phyloP scores from a whole-genome alignment of 2,888 invertebrate genomes.

The Eristalis arbustorum region DNA sequence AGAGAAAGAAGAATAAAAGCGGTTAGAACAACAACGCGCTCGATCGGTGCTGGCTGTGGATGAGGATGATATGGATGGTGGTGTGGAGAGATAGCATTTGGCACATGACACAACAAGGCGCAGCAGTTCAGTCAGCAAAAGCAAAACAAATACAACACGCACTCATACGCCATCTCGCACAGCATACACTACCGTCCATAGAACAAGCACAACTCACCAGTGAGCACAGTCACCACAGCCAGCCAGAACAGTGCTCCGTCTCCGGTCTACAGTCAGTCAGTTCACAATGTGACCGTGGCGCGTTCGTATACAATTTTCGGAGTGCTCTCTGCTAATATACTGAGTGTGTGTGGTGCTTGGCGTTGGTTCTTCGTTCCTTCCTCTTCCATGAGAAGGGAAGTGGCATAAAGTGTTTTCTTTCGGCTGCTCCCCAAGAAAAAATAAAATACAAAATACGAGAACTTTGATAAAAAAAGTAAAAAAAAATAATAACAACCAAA shows the following conservation, averaged over 20 bases:
- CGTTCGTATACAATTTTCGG: constrained; percentile 45
- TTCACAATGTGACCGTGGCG: constrained; percentile 65
- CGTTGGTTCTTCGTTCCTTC: not conserved
- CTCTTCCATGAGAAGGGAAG: not conserved
- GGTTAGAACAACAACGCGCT: constrained; percentile 55
- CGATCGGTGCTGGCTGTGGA: constrained; percentile 47
- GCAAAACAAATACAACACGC: constrained; percentile 62
- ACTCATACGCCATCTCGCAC: constrained; percentile 30
- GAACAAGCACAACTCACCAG: not conserved
- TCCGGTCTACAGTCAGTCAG: constrained; percentile 49
- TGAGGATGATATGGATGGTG: not conserved
- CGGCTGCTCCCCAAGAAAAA: not conserved
- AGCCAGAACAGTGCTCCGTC: constrained; percentile 33
- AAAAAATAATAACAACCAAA: not conserved
- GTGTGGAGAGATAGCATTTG: constrained; percentile 36
- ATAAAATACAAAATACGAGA: not conserved
- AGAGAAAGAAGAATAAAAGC: constrained; percentile 28
- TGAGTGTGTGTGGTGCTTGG: not conserved
- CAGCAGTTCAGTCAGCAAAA: constrained; percentile 45
- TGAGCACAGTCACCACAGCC: not conserved
- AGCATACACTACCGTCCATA: constrained; percentile 5
- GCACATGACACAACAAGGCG: constrained; percentile 66
- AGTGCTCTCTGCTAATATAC: constrained; percentile 4
- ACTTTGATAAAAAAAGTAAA: not conserved
- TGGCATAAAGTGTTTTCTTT: not conserved